phyloP scores from a whole-genome alignment of 1,140 invertebrate genomes.

The Scaptomyza pallida region DNA sequence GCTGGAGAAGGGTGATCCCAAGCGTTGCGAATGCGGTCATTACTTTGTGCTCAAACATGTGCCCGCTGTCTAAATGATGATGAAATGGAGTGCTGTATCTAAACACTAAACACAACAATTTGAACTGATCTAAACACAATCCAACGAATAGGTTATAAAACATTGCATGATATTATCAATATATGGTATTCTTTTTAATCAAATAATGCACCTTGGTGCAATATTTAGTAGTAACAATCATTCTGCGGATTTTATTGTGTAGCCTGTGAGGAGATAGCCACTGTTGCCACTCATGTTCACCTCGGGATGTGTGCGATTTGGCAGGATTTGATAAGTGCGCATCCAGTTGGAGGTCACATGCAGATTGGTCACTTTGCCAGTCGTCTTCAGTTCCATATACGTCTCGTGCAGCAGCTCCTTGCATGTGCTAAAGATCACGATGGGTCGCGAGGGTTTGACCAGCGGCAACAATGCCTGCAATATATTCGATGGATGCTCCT shows the following conservation, averaged over 20 bases:
- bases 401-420: conserved; percentile 93
- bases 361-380: conserved; percentile 89
- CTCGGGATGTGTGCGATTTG: conserved; percentile 93
- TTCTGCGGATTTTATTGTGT: conserved; percentile 83
- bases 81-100: conserved; percentile 34
- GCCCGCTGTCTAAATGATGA: conserved; percentile 85
- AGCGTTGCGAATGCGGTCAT: conserved; percentile 96
- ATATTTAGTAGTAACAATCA: not conserved
- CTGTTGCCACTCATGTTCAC: conserved; percentile 90
- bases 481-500: conserved; percentile 93
- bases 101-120: conserved; percentile 1
- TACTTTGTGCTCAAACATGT: conserved; percentile 95
- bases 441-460: conserved; percentile 90
- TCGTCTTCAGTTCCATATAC: conserved; percentile 90
- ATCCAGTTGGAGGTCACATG: conserved; percentile 94
- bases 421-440: conserved; percentile 92
- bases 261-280: conserved; percentile 90
- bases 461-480: conserved; percentile 90
- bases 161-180: conserved; percentile 71
- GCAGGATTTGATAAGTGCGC: conserved; percentile 94
- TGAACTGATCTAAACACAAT: conserved; percentile 12
- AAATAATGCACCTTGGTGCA: not conserved
- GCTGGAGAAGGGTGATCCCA: conserved; percentile 92
- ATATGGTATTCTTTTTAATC: not conserved
- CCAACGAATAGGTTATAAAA: conserved; percentile 43